Percentiles rank a stretch among this genome's conserved stretches.
Conservation (phyloP, 2,113 vertebrate species). For the Spea bombifrons region DNA sequence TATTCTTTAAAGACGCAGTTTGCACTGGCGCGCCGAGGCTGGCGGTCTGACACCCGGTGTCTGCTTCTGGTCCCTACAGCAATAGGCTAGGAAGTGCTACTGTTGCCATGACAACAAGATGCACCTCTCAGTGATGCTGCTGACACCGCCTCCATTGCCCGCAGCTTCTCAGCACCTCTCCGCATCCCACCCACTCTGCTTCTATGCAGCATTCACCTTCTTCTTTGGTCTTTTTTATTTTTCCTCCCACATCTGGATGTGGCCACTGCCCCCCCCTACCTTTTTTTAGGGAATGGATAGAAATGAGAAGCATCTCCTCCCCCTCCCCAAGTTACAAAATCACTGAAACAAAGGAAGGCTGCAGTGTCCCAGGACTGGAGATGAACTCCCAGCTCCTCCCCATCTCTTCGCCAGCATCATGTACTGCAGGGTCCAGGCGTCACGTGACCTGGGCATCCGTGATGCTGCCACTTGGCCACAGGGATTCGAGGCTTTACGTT, state of each 20-base stretch:
- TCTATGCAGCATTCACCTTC: conserved; percentile 10
- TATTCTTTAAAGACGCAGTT: too few species aligned
- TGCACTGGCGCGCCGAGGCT: background rate
- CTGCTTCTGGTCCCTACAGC: conserved; percentile 5
- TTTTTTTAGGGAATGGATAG: conserved; percentile 18
- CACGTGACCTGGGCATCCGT: background rate
- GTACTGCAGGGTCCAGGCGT: background rate
- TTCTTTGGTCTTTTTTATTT: too few species aligned
- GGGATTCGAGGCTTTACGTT: background rate
- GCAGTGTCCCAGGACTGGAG: conserved; percentile 28
- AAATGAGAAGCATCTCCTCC: conserved; percentile 35
- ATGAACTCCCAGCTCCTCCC: conserved; percentile 3
- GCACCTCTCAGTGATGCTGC: background rate
- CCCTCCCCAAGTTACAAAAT: conserved; percentile 19
- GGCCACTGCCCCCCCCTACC: background rate
- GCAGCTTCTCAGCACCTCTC: conserved; percentile 2
- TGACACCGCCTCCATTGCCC: conserved; percentile 12
- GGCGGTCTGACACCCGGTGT: background rate
- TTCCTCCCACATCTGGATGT: background rate
- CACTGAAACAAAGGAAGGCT: conserved; percentile 41
- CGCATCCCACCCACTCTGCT: background rate
- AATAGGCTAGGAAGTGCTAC: conserved; percentile 4
- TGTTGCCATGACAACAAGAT: conserved; percentile 37
- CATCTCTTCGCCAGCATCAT: background rate
- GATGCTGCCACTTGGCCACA: background rate